Evolutionary conservation across 2,888 invertebrate species (phyloP).

Genomic region (Cheilosia grossa): DNA sequence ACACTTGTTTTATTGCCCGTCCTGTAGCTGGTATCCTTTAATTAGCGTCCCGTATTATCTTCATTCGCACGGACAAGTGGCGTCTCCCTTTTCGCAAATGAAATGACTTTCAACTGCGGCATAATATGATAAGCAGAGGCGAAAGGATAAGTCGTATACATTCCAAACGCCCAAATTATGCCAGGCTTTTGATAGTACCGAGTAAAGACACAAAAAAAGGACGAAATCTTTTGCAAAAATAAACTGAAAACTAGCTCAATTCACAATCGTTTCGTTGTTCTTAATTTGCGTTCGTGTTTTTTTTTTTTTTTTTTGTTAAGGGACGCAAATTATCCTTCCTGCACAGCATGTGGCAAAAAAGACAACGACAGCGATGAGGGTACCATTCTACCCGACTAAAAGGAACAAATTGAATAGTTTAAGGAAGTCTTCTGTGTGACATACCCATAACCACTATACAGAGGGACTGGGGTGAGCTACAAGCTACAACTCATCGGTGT

Average conservation of each 20-base stretch:
- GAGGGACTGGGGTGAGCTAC: not conserved
- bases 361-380: conserved; percentile 9
- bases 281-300: conserved; percentile 59
- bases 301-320: conserved; percentile 17
- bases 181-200: conserved; percentile 59
- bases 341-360: conserved; percentile 33
- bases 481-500: conserved; percentile 63
- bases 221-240: not conserved
- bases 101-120: conserved; percentile 40
- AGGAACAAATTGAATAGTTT: conserved; percentile 68
- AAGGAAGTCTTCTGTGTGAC: conserved; percentile 47
- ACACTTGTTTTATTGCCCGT: conserved; percentile 10
- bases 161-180: conserved; percentile 73
- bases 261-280: conserved; percentile 46
- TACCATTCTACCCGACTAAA: not conserved
- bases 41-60: conserved; percentile 52
- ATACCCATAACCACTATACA: conserved; percentile 25
- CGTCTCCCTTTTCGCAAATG: not conserved
- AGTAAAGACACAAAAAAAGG: conserved; percentile 24
- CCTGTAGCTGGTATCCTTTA: conserved; percentile 31
- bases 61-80: conserved; percentile 38
- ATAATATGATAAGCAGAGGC: conserved; percentile 26
- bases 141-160: conserved; percentile 61
- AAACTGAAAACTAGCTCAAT: conserved; percentile 55
- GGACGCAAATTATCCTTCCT: conserved; percentile 50